Evolutionary conservation across 2,888 invertebrate genomes (phyloP).

Genomic region (Lottia gigantea): DNA sequence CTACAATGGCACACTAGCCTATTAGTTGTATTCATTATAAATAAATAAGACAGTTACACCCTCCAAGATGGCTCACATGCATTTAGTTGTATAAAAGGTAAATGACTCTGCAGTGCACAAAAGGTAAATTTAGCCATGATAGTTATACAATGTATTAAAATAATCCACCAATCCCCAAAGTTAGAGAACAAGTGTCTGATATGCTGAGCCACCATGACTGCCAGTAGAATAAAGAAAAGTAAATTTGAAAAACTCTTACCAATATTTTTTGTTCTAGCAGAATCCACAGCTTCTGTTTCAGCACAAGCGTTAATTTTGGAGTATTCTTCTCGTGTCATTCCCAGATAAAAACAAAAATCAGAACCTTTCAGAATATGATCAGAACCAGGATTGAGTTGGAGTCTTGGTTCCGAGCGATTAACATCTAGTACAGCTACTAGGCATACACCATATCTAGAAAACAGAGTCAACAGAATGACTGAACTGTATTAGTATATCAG

Average conservation of each 20-base stretch:
- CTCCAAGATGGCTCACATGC: no score
- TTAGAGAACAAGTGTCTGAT: no score
- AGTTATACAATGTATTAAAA: neutral
- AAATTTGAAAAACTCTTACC: constrained; percentile 17
- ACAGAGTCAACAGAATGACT: no score
- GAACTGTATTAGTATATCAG: neutral
- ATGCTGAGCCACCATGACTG: no score
- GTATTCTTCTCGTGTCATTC: constrained; percentile 96
- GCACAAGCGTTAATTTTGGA: constrained; percentile 70
- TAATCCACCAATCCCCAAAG: no score
- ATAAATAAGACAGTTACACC: neutral
- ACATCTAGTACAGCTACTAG: constrained; percentile 94
- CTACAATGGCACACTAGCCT: no score
- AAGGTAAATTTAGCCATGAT: neutral
- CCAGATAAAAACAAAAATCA: constrained; percentile 97
- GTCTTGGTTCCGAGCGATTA: constrained; percentile 86
- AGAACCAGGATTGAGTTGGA: constrained; percentile 94
- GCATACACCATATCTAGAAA: constrained; percentile 87
- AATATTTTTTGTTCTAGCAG: constrained; percentile 29
- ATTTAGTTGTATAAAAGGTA: neutral
- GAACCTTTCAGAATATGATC: constrained; percentile 95
- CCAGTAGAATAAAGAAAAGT: no score
- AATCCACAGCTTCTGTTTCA: constrained; percentile 11
- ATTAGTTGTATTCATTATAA: neutral
- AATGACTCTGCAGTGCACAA: neutral